A percentile compares a stretch with the other conserved stretches of the same genome.
Evolutionary conservation across 2,113 vertebrate species (phyloP).

Genomic region (Loxodonta africana): DNA sequence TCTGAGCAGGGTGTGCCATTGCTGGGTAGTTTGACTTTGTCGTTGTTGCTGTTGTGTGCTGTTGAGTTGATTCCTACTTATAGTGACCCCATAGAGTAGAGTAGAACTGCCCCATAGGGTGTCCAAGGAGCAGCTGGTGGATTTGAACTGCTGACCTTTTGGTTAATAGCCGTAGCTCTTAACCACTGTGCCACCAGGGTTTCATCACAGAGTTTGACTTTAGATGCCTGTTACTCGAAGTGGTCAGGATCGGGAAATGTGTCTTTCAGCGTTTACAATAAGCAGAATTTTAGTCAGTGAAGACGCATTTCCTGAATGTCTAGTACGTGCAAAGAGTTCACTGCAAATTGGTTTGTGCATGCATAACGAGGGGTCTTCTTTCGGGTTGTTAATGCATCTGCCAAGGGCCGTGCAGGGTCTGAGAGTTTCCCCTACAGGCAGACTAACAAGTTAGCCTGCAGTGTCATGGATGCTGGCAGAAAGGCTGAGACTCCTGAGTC

Average conservation of each 20-base stretch:
- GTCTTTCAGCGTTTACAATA: neutral
- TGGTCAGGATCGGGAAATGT: neutral
- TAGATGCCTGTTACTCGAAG: neutral
- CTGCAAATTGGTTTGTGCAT: neutral
- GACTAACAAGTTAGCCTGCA: too few species aligned
- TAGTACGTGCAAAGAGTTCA: neutral
- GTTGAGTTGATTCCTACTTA: too few species aligned
- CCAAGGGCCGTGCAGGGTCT: neutral
- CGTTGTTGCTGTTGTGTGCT: too few species aligned
- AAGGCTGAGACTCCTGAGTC: neutral
- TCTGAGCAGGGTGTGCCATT: neutral
- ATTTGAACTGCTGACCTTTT: too few species aligned
- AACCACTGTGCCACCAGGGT: too few species aligned
- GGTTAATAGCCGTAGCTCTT: too few species aligned
- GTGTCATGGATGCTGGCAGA: too few species aligned
- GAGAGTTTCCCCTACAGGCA: neutral
- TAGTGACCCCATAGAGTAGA: too few species aligned
- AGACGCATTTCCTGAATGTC: neutral
- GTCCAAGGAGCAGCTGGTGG: too few species aligned
- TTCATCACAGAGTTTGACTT: neutral
- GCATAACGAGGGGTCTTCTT: neutral
- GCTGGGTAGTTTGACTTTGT: too few species aligned
- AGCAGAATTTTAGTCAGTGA: neutral
- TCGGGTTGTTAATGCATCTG: too few species aligned
- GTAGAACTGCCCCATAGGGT: too few species aligned